Percentiles rank a stretch among this genome's conserved stretches.
Conservation (phyloP, 2,797 vertebrate genomes). For the Triplophysa yarkandensis region DNA sequence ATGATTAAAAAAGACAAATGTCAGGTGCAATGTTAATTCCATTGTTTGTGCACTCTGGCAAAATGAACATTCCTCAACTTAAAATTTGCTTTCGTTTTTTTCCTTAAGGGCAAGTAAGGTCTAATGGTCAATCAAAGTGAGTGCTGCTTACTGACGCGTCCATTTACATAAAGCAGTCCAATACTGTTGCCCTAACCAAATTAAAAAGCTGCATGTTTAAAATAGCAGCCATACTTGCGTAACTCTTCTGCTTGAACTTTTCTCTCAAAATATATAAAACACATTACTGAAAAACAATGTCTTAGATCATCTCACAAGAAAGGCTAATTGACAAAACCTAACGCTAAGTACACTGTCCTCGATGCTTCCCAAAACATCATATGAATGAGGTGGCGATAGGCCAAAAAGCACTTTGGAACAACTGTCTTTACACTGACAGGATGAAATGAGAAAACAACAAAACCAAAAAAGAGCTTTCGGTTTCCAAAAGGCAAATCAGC, state of each 20-base stretch:
- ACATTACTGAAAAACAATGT: background rate
- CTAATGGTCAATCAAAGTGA: slow-evolving; percentile 40
- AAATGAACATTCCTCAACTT: slow-evolving; percentile 25
- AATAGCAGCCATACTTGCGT: slow-evolving; percentile 11
- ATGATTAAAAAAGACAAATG: slow-evolving; percentile 22
- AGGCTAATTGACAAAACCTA: background rate
- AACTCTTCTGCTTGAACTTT: slow-evolving; percentile 6
- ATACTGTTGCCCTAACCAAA: slow-evolving; percentile 16
- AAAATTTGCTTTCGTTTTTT: slow-evolving; percentile 9
- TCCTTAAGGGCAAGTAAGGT: slow-evolving; percentile 22
- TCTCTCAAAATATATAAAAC: background rate
- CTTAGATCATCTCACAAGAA: background rate
- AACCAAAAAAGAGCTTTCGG: background rate
- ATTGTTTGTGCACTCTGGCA: slow-evolving; percentile 8
- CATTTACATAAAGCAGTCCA: slow-evolving; percentile 24
- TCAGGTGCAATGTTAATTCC: slow-evolving; percentile 8
- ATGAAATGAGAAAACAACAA: slow-evolving; percentile 13
- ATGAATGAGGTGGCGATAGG: background rate
- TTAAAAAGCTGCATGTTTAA: slow-evolving; percentile 23
- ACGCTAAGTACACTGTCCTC: background rate
- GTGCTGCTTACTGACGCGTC: slow-evolving; percentile 25
- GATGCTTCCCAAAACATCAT: background rate
- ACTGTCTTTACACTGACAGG: background rate
- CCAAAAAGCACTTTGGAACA: slow-evolving; percentile 27
- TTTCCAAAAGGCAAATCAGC: slow-evolving; percentile 3